A percentile compares a stretch with the other conserved stretches of the same genome.
Conservation (phyloP, 1,140 invertebrate species). For the Sinonovacula constricta region DNA sequence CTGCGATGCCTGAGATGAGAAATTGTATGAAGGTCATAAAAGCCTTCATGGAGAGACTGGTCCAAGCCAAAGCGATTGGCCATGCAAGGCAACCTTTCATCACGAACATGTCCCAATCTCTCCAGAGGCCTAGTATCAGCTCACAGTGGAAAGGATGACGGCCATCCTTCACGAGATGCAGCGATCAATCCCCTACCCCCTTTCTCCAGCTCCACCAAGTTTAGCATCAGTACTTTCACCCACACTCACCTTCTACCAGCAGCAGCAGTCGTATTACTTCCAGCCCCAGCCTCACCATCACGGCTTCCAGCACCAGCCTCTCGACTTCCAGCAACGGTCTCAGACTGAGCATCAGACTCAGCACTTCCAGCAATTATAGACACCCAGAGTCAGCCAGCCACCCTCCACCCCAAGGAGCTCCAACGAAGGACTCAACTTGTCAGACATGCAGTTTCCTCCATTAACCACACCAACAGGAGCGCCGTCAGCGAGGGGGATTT, state of each 20-base stretch:
- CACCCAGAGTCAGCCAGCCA: too few relatives aligned
- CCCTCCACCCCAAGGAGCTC: too few relatives aligned
- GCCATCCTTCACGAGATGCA: too few relatives aligned
- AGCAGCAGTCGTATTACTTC: conserved; percentile 26
- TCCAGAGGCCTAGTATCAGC: conserved; percentile 36
- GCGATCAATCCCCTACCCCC: conserved; percentile 17
- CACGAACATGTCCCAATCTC: conserved; percentile 37
- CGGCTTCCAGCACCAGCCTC: too few relatives aligned
- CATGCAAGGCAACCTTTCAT: conserved; percentile 35
- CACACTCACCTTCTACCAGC: conserved; percentile 33
- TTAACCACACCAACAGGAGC: conserved; percentile 28
- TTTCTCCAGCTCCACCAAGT: conserved; percentile 34
- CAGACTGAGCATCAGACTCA: too few relatives aligned
- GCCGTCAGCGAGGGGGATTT: conserved; percentile 30
- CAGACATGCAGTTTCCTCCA: conserved; percentile 30
- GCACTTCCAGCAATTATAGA: too few relatives aligned
- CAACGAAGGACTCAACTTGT: conserved; percentile 35
- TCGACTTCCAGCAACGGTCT: too few relatives aligned
- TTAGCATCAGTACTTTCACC: conserved; percentile 29
- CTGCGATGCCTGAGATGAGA: conserved; percentile 39
- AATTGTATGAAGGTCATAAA: conserved; percentile 34
- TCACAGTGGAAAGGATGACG: too few relatives aligned
- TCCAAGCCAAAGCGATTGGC: conserved; percentile 31
- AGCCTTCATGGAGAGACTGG: conserved; percentile 35
- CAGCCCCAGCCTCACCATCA: conserved; percentile 32